Percentiles rank a stretch among this genome's conserved stretches.
Evolutionary conservation across 2,797 vertebrate species (phyloP).

Genomic region (Tragelaphus eurycerus): DNA sequence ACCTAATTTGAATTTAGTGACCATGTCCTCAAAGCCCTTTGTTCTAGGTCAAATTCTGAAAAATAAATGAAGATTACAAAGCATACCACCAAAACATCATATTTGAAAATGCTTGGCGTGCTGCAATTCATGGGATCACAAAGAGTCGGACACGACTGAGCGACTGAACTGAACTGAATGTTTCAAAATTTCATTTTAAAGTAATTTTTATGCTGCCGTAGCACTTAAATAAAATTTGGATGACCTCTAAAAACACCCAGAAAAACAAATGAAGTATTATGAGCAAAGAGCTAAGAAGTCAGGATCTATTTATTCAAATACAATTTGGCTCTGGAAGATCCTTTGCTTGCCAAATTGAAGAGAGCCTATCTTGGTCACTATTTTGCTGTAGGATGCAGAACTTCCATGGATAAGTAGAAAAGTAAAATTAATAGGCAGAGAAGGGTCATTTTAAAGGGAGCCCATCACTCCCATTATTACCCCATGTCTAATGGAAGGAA

Average conservation of each 20-base stretch:
- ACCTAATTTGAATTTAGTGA: conserved; percentile 29
- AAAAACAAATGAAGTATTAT: conserved; percentile 54
- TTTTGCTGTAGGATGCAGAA: conserved; percentile 1
- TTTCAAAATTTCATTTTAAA: conserved; percentile 41
- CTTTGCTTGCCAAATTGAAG: conserved; percentile 52
- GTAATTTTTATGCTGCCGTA: neutral
- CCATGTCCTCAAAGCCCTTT: conserved; percentile 6
- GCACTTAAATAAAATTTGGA: conserved; percentile 31
- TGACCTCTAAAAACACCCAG: conserved; percentile 33
- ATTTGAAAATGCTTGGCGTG: neutral
- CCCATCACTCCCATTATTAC: neutral
- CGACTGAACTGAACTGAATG: neutral
- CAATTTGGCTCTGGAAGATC: conserved; percentile 20
- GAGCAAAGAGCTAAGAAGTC: conserved; percentile 37
- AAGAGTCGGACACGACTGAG: no score
- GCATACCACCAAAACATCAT: neutral
- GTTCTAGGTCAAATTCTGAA: conserved; percentile 44
- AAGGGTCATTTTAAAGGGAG: neutral
- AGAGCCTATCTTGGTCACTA: neutral
- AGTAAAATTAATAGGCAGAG: conserved; percentile 41
- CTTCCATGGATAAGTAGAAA: conserved; percentile 6
- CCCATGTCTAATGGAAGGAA: neutral
- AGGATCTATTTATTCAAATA: conserved; percentile 60
- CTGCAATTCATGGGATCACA: no score
- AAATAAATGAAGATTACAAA: conserved; percentile 30